phyloP scores from a whole-genome alignment of 1,140 invertebrate genomes.

The Cardiocondyla obscurior region DNA sequence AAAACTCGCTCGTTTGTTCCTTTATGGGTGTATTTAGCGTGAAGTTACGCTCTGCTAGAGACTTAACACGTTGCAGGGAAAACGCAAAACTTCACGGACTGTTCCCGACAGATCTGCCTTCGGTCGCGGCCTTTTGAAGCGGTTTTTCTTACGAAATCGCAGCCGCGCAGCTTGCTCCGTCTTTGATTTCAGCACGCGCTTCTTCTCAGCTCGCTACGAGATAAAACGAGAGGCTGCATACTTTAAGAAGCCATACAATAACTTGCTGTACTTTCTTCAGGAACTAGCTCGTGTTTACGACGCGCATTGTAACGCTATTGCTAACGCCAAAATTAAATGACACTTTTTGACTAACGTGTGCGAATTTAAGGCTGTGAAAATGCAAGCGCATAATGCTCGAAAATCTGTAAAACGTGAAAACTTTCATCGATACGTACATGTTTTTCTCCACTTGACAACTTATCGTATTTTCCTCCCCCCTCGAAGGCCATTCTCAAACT shows the following conservation, averaged over 20 bases:
- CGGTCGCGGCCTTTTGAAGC: slow-evolving; percentile 33
- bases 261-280: neutral
- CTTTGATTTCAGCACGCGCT: slow-evolving; percentile 35
- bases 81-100: slow-evolving; percentile 39
- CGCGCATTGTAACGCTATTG: neutral
- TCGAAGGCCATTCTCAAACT: slow-evolving; percentile 19
- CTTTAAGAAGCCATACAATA: neutral
- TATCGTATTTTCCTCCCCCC: neutral
- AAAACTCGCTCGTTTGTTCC: slow-evolving; percentile 1
- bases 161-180: slow-evolving; percentile 18
- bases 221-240: neutral
- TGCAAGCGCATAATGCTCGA: neutral
- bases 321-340: neutral
- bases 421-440: neutral
- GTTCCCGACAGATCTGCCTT: slow-evolving; percentile 47
- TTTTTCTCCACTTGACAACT: neutral
- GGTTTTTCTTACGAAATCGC: slow-evolving; percentile 47
- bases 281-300: neutral
- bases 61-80: slow-evolving; percentile 27
- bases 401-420: neutral
- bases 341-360: neutral
- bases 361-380: neutral
- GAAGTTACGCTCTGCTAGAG: slow-evolving; percentile 41
- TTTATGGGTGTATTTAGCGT: slow-evolving; percentile 27
- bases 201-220: slow-evolving; percentile 15